Percentiles rank a stretch among this genome's conserved stretches.
Conservation (phyloP, 53 echinoderm and acorn worm genomes). For the Zoroaster sp. region DNA sequence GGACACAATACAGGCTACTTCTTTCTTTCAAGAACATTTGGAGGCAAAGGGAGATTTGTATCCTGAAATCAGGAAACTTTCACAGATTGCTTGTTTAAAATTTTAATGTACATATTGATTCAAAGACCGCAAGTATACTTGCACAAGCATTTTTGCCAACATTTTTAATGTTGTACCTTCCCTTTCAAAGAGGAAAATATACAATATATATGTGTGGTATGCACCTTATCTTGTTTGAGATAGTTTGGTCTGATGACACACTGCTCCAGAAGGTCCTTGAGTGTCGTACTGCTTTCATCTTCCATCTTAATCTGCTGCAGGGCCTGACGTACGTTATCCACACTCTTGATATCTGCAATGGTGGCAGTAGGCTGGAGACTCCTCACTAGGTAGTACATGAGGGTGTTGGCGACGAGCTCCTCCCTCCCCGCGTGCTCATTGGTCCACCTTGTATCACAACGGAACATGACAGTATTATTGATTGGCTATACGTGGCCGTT, state of each 20-base stretch:
- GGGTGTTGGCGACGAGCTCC: constrained; percentile 71
- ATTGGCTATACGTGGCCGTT: no score
- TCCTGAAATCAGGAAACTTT: no score
- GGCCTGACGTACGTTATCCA: constrained; percentile 66
- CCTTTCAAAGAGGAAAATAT: no score
- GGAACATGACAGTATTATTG: neutral
- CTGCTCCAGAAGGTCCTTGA: constrained; percentile 76
- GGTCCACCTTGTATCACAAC: constrained; percentile 60
- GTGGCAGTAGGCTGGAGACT: constrained; percentile 66
- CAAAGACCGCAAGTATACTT: no score
- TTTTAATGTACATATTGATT: no score
- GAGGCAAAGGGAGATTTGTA: no score
- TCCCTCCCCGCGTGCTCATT: constrained; percentile 63
- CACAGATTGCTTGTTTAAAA: no score
- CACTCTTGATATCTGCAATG: constrained; percentile 78
- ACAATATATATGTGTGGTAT: no score
- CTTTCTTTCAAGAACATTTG: no score
- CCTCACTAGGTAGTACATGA: constrained; percentile 81
- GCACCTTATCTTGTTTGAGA: constrained; percentile 84
- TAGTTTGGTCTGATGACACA: constrained; percentile 75
- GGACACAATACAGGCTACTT: no score
- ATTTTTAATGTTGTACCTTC: no score
- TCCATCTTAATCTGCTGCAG: constrained; percentile 68
- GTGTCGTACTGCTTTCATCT: constrained; percentile 69
- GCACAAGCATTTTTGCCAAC: no score